These are phyloP conservation scores for Drosophila tani DNA, from an alignment of 1,140 invertebrate genomes.

Conservation along the genomic window DNA sequence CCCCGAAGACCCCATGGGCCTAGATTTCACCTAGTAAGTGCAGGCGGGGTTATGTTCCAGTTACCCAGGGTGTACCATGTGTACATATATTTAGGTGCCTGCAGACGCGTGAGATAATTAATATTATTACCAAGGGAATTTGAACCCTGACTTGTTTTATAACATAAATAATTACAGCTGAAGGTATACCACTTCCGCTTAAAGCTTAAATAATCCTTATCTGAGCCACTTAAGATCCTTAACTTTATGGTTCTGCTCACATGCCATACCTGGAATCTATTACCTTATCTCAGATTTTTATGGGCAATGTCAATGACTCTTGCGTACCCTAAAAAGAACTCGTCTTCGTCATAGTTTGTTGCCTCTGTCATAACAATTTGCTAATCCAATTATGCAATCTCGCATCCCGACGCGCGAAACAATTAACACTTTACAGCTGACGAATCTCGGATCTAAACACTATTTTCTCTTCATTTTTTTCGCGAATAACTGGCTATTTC, in stretches of 20 bases:
- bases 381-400: constrained; percentile 49
- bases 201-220: no score
- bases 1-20: constrained; percentile 26
- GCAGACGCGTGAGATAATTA: constrained; percentile 26
- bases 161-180: constrained; percentile 2
- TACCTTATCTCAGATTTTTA: neutral
- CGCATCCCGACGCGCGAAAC: constrained; percentile 19
- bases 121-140: constrained; percentile 23
- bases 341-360: constrained; percentile 2
- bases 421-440: constrained; percentile 52
- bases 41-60: constrained; percentile 21
- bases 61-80: constrained; percentile 7
- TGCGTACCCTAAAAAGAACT: neutral
- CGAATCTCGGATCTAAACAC: constrained; percentile 32
- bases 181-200: no score
- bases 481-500: constrained; percentile 34
- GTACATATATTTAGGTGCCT: constrained; percentile 2
- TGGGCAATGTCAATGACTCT: constrained; percentile 23
- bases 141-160: neutral
- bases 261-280: constrained; percentile 2
- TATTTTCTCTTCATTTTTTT: constrained; percentile 9
- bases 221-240: neutral
- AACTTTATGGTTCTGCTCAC: constrained; percentile 8
- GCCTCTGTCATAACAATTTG: constrained; percentile 30
- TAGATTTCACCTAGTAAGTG: constrained; percentile 40